Base-by-base conservation (phyloP, 1,140 invertebrate genomes). In the Scaptodrosophila lebanonensis region DNA sequence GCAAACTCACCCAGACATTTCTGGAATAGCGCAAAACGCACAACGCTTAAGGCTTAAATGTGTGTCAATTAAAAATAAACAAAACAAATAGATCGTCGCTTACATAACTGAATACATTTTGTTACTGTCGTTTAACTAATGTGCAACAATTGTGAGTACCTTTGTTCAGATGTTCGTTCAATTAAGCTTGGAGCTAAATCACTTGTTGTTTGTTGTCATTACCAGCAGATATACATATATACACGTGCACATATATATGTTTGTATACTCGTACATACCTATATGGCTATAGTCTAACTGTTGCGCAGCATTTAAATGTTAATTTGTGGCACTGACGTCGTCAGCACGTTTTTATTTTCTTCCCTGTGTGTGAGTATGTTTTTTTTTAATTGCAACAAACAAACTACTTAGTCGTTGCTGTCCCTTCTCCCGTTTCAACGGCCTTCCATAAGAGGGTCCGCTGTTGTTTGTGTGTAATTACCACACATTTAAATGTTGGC, bases 301-400 rank as follows among this genome's bases (percentile, higher is more conserved):
- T 60, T 61, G 50, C 61, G 49, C 54, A 60, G 75, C 68, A 79
- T 59, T 69, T 82, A 79, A 73, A 79, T 79, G 68, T 58, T 79
- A 68, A 73, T 72, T 79, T 71, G 25, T 51, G 51, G 15, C 17
- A 29, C 60, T 40, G 70, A 63, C 62, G 35, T 39, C 53, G 27
- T 71, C 33, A 67, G 67, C 62, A 66, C 49, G 40, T 65, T 61
- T 25, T 25, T 25, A 4, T 8, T 4, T 25, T 3, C 42, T 17
- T 27, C 51, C 45, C 11, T 39, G 13, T 30, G 47, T 27, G 29
- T 66, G 47, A 52, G 60, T 53, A 47, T 70, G 54, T 60, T 54
- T 25, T 3, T 25, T 25, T 25, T 66, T 79, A 77, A 77, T 77
- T 77, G 68, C 73, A 73, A 16, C 17, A 12, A 18, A 20, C 51